Evolutionary conservation across 2,888 invertebrate species (phyloP).

Genomic region (Epinotia ramella): DNA sequence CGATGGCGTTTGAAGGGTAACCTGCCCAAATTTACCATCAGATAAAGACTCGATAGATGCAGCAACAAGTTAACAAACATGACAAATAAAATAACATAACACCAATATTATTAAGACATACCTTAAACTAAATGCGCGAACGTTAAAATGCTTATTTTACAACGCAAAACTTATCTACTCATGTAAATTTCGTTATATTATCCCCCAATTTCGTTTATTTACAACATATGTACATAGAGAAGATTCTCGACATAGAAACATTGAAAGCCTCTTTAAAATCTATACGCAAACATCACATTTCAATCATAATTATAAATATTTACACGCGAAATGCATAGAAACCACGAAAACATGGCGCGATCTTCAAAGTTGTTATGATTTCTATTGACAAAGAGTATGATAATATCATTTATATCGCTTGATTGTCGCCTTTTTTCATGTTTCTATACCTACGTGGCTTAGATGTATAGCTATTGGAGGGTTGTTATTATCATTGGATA

Average conservation of each 20-base stretch:
- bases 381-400: background rate
- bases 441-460: background rate
- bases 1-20: too few relatives aligned
- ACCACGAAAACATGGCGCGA: background rate
- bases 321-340: slow-evolving; percentile 34
- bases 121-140: slow-evolving; percentile 39
- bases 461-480: slow-evolving; percentile 7
- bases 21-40: too few relatives aligned
- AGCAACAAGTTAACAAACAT: slow-evolving; percentile 1
- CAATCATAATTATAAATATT: slow-evolving; percentile 41
- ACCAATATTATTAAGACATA: slow-evolving; percentile 11
- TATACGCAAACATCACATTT: slow-evolving; percentile 57
- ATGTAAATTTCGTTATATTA: slow-evolving; percentile 42
- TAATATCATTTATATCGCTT: background rate
- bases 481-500: background rate
- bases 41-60: background rate
- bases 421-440: background rate
- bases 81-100: slow-evolving; percentile 12
- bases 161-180: slow-evolving; percentile 53
- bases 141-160: slow-evolving; percentile 41
- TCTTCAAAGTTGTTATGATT: background rate
- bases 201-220: slow-evolving; percentile 54
- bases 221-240: slow-evolving; percentile 67
- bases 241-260: slow-evolving; percentile 60
- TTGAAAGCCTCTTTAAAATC: slow-evolving; percentile 62